Evolutionary conservation across 1,140 invertebrate genomes (phyloP).

Genomic region (Lysiphlebus fabarum): DNA sequence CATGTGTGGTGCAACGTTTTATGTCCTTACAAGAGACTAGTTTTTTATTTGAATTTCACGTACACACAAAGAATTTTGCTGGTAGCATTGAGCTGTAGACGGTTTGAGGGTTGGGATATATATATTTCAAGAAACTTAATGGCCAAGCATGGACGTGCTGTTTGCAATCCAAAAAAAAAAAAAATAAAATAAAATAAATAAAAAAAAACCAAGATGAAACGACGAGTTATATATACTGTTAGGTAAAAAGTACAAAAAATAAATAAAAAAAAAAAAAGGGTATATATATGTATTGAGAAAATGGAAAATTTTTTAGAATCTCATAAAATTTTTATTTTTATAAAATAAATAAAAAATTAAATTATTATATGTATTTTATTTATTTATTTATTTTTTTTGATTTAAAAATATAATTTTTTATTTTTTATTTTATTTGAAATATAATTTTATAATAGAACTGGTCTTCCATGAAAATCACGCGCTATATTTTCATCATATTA

Average conservation of each 20-base stretch:
- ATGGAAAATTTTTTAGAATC: too few species aligned
- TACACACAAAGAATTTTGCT: conserved; percentile 5
- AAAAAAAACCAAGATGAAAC: too few species aligned
- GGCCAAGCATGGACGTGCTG: conserved; percentile 18
- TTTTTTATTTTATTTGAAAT: not conserved
- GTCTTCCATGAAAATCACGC: conserved; percentile 45
- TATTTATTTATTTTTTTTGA: too few species aligned
- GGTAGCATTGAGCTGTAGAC: not conserved
- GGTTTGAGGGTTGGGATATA: not conserved
- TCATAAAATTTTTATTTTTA: too few species aligned
- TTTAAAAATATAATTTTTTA: too few species aligned
- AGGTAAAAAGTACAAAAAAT: too few species aligned
- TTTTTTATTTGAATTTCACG: conserved; percentile 9
- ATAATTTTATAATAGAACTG: conserved; percentile 24
- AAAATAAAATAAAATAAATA: too few species aligned
- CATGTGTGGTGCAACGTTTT: conserved; percentile 14
- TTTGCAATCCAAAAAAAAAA: not conserved
- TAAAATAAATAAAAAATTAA: too few species aligned
- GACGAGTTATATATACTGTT: too few species aligned
- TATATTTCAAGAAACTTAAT: conserved; percentile 22
- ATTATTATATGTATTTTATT: too few species aligned
- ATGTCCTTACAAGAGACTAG: conserved; percentile 17
- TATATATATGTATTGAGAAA: too few species aligned
- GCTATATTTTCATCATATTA: conserved; percentile 53
- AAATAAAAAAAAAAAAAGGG: too few species aligned